Base-by-base conservation (phyloP, 2,888 invertebrate species). In the Penaeus monodon region DNA sequence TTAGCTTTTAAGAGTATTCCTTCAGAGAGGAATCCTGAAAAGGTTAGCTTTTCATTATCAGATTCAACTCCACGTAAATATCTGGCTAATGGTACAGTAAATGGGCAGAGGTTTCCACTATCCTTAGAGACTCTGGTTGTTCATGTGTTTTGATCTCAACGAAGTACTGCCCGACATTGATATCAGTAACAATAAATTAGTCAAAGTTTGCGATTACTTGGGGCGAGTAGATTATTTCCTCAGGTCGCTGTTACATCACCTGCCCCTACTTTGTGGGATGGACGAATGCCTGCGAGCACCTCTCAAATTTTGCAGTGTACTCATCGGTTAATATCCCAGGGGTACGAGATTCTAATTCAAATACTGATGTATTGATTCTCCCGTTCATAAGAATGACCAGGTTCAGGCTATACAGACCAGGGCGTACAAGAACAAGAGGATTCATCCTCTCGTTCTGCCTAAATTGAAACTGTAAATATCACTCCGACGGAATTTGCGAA, bases 51-150 rank as follows among this genome's bases (percentile, higher is more conserved):
- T n/a, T n/a, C n/a, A n/a, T n/a, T n/a, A n/a, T n/a, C n/a, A n/a
- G n/a, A n/a, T n/a, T n/a, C n/a, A n/a, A n/a, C n/a, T n/a, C n/a
- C n/a, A n/a, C n/a, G 29, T 33, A 74, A 70, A 27, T 49, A 22
- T 29, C n/a, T 27, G 74, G 44, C n/a, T 20, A 27, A 29, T 17
- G 65, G 80, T 14, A 64, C 80, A 20, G 64, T 80, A 3, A 80
- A 65, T 27, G 64, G 80, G 7, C 24, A 27, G 1, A 29, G n/a
- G 80, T 80, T 33, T 64, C 80, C 29, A 63, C 63, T 17, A 80
- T 80, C 29, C n/a, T 80, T 22, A 63, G 80, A 65, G 65, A 80
- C 65, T 29, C 80, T 27, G 64, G 80, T 2, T 80, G 63, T 38
- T 64, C 80, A 20, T 63, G 63, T 29, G 80, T 80, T n/a, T 63